Conservation (phyloP, 1,140 invertebrate species). For the Bombus picipes region DNA sequence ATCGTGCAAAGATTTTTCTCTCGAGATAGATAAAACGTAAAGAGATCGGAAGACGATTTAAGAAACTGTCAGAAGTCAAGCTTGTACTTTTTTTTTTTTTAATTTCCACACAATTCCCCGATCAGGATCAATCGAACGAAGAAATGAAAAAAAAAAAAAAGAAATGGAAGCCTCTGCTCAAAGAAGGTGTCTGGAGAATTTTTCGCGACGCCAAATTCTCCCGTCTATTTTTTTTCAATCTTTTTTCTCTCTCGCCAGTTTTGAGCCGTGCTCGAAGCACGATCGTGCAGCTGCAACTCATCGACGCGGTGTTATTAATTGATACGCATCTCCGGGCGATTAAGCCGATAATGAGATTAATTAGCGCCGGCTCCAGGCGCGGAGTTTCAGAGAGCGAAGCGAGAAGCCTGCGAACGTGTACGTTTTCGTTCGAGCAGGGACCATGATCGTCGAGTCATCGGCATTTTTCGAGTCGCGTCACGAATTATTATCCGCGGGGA, state of each 20-base stretch:
- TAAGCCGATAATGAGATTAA: conserved; percentile 68
- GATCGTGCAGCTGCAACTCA: conserved; percentile 32
- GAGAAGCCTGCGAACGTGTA: background rate
- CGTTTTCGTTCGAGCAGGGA: background rate
- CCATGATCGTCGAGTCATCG: conserved; percentile 42
- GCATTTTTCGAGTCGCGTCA: conserved; percentile 39
- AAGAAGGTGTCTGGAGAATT: background rate
- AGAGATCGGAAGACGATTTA: too few relatives aligned
- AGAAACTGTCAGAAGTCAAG: too few relatives aligned
- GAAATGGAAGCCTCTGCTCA: background rate
- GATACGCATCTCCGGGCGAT: conserved; percentile 66
- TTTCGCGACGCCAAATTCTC: conserved; percentile 12
- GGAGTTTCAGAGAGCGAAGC: conserved; percentile 20
- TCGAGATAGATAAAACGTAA: too few relatives aligned
- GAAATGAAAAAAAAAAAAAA: background rate
- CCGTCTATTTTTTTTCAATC: background rate
- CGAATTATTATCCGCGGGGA: conserved; percentile 40
- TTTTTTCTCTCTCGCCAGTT: background rate
- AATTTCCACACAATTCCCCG: background rate
- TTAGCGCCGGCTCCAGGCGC: conserved; percentile 45
- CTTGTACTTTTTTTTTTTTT: background rate
- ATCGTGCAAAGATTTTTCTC: too few relatives aligned
- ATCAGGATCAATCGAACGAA: background rate
- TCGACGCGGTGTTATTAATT: conserved; percentile 63
- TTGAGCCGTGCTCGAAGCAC: background rate